Evolutionary conservation across 2,888 invertebrate genomes (phyloP), one percentile per base, ranked within the genome.

Genomic region (Ophion slaviceki): DNA sequence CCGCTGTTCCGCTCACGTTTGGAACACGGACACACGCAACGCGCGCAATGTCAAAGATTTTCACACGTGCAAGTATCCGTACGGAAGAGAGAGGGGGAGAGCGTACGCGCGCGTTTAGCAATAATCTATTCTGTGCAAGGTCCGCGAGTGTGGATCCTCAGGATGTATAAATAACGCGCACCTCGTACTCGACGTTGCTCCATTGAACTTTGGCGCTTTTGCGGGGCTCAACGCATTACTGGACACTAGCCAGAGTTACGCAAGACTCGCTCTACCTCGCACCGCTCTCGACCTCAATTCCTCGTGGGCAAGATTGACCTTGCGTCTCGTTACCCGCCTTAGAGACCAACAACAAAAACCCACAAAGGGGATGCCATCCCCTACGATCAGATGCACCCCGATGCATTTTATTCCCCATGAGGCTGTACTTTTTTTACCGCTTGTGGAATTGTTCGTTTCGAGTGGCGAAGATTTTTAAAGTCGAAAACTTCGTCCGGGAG

Each of bases 201-300:
- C 93, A 93, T 93, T 94, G 93, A 94, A 93, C 93, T 91, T 93
- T 93, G 92, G 92, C 93, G 92, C 89, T 89, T 86, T 87, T n/a
- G 84, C 86, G 87, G 47, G 84, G 88, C 88, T 87, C 80, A 64
- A 89, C 87, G 88, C 89, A 87, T 87, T 86, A 85, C 90, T 92
- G 93, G 93, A 91, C 79, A 61, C 72, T 82, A 87, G 93, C 93
- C 93, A 75, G 93, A 87, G 88, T 93, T 93, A 92, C 92, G 93
- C 91, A 93, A 93, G 88, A 17, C 72, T 75, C n/a, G 24, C n/a
- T 66, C 64, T 80, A 80, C 86, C 88, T 86, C 89, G 91, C 90
- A 91, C 90, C 87, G 91, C 68, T 81, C 87, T 64, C 92, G 91
- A 93, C 93, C 93, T 92, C 91, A 87, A 77, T 93, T 93, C 90